phyloP scores from a whole-genome alignment of 2,113 vertebrate species.

The Phasianus colchicus region DNA sequence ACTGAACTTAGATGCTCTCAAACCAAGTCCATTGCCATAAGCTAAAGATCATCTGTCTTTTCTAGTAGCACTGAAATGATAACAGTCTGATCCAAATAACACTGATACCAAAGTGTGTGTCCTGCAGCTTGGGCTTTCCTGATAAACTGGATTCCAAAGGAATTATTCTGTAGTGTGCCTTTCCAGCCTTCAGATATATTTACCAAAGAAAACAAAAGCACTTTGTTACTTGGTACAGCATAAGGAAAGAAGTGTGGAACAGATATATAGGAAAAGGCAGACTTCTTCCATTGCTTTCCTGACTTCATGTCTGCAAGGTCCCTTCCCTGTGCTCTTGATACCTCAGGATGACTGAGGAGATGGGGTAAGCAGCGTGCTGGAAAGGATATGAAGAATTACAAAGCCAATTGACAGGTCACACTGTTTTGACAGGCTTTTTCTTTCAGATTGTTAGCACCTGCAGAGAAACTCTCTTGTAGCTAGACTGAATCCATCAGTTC shows the following conservation, averaged over 20 bases:
- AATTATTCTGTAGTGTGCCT: background rate
- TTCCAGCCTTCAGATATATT: background rate
- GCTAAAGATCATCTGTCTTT: background rate
- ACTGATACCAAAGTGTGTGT: background rate
- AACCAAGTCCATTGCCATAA: background rate
- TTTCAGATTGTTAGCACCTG: background rate
- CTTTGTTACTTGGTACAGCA: fast-evolving
- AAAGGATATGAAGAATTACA: background rate
- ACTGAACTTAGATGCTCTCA: background rate
- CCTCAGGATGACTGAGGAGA: background rate
- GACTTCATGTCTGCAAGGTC: background rate
- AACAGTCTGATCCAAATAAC: background rate
- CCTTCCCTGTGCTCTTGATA: fast-evolving
- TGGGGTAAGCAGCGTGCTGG: background rate
- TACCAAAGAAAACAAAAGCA: background rate
- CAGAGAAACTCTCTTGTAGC: background rate
- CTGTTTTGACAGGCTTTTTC: background rate
- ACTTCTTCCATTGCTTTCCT: background rate
- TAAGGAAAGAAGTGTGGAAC: background rate
- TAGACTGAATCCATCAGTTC: background rate
- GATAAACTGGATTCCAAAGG: background rate
- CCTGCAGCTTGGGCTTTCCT: background rate
- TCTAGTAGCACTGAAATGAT: background rate
- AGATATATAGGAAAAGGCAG: background rate
- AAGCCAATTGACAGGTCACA: background rate